A percentile compares a stretch with the other conserved stretches of the same genome.
These are phyloP conservation scores for Gisinianus flammeolus DNA, from an alignment of 2,888 invertebrate species.

Conservation along the genomic window DNA sequence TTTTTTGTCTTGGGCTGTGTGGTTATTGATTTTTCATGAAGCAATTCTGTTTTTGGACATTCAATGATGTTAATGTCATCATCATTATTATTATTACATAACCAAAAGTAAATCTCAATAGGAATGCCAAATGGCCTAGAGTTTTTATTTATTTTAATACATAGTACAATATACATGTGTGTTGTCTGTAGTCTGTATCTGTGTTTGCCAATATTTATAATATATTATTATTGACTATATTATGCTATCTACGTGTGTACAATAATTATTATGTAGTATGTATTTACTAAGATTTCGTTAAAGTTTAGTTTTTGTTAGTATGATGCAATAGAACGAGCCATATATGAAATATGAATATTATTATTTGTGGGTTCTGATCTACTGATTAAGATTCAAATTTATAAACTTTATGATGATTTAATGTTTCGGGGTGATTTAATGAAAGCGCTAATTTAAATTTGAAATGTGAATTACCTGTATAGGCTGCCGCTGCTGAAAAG, in stretches of 20 bases:
- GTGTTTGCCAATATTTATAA: no score
- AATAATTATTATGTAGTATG: background rate
- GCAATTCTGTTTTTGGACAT: constrained; percentile 7
- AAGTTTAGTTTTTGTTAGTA: background rate
- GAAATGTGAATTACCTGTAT: constrained; percentile 24
- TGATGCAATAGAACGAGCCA: background rate
- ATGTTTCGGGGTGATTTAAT: background rate
- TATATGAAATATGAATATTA: no score
- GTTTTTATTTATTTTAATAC: constrained; percentile 2
- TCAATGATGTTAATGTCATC: constrained; percentile 32
- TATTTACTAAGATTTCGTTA: background rate
- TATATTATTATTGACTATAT: no score
- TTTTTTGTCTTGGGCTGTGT: background rate
- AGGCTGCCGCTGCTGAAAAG: constrained; percentile 52
- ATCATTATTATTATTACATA: constrained; percentile 19
- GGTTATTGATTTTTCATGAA: constrained; percentile 2
- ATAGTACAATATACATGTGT: background rate
- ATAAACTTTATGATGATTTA: background rate
- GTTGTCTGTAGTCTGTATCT: no score
- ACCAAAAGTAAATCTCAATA: background rate
- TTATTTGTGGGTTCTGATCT: no score
- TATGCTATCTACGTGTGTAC: no score
- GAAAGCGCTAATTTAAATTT: background rate
- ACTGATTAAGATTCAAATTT: no score
- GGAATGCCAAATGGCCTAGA: background rate